Evolutionary conservation across 1,140 invertebrate genomes (phyloP).

Genomic region (Bombus ignitus): DNA sequence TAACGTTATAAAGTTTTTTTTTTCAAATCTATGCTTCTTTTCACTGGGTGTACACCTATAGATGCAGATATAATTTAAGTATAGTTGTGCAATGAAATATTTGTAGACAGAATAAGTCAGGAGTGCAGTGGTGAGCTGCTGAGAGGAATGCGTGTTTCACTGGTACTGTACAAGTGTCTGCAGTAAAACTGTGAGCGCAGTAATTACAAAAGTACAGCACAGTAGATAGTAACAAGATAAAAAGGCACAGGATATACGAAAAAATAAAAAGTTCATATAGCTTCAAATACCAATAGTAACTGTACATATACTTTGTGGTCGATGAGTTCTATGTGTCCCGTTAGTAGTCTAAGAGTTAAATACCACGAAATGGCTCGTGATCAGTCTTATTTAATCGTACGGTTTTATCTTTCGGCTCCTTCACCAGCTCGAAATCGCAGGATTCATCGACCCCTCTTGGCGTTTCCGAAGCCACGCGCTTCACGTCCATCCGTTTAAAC

Average conservation of each 20-base stretch:
- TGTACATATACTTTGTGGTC: not conserved
- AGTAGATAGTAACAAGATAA: too few species aligned
- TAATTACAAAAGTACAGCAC: not conserved
- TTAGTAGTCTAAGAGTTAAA: not conserved
- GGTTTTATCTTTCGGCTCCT: not conserved
- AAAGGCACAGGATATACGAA: too few species aligned
- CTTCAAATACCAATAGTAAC: not conserved
- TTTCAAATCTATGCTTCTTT: not conserved
- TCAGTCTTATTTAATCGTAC: slow-evolving; percentile 27
- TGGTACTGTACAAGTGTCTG: too few species aligned
- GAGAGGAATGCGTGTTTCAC: too few species aligned
- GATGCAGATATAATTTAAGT: too few species aligned
- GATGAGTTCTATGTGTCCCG: not conserved
- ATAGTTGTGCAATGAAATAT: not conserved
- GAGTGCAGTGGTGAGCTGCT: fast-evolving
- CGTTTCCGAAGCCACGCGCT: not conserved
- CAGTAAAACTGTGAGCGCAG: not conserved
- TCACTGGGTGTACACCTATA: too few species aligned
- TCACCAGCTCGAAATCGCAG: not conserved
- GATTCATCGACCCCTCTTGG: slow-evolving; percentile 2
- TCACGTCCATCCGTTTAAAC: slow-evolving; percentile 7
- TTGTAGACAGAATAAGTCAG: not conserved
- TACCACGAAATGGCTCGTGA: not conserved
- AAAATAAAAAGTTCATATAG: too few species aligned
- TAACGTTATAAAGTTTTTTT: not conserved